These are phyloP conservation scores for Siderastrea siderea DNA, from an alignment of 92 coral and sea anemone genomes.

Conservation along the genomic window DNA sequence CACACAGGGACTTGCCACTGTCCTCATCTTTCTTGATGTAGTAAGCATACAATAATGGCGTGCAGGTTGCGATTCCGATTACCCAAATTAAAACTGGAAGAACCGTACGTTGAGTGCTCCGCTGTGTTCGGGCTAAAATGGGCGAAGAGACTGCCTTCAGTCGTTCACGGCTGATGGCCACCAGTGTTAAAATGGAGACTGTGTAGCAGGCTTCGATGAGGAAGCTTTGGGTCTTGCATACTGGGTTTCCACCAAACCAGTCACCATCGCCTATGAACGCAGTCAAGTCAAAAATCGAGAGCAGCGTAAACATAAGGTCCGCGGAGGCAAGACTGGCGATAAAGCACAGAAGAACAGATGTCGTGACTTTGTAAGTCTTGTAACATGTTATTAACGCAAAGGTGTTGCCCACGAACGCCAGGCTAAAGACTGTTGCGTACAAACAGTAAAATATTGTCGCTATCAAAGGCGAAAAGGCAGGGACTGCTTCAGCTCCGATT, in stretches of 20 bases:
- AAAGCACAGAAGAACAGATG: conserved; percentile 75
- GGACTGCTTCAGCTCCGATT: not conserved
- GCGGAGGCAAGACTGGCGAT: conserved; percentile 88
- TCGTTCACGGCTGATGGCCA: conserved; percentile 85
- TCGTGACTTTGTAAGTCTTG: conserved; percentile 69
- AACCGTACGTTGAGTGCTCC: conserved; percentile 47
- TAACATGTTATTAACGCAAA: conserved; percentile 87
- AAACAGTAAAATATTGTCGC: conserved; percentile 27
- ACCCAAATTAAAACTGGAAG: conserved; percentile 74
- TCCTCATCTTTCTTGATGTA: conserved; percentile 49
- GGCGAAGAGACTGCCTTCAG: conserved; percentile 81
- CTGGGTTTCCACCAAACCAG: conserved; percentile 80
- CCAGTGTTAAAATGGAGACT: conserved; percentile 80
- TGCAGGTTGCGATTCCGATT: conserved; percentile 62
- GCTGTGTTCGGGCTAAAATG: conserved; percentile 74
- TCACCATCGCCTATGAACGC: conserved; percentile 65
- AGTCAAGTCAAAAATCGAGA: conserved; percentile 79
- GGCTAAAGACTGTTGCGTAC: conserved; percentile 63
- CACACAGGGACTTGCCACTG: conserved; percentile 63
- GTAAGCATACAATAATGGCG: conserved; percentile 89
- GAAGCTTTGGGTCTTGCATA: conserved; percentile 83
- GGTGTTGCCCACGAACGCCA: conserved; percentile 78
- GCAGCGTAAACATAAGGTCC: conserved; percentile 79
- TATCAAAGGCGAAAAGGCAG: conserved; percentile 30
- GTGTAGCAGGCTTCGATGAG: conserved; percentile 87